Conservation (phyloP, 2,113 vertebrate genomes). For the Hymenochirus boettgeri region DNA sequence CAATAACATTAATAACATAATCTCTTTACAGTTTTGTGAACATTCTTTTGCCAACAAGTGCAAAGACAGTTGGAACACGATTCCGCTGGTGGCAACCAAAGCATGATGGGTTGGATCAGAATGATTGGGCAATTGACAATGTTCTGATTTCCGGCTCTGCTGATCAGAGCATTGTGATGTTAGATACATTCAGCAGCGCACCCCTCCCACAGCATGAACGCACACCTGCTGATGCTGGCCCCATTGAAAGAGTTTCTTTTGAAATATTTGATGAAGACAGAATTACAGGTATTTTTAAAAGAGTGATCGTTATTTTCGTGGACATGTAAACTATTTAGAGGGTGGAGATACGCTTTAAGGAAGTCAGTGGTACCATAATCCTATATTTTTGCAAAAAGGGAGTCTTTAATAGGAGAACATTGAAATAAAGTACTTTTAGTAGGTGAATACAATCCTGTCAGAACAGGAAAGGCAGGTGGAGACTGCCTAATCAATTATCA, state of each 20-base stretch:
- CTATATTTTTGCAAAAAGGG: too few species aligned
- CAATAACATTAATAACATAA: not conserved
- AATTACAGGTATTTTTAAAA: constrained; percentile 66
- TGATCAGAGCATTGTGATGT: constrained; percentile 77
- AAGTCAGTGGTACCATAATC: too few species aligned
- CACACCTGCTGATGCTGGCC: constrained; percentile 76
- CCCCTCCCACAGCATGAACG: constrained; percentile 86
- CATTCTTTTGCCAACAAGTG: constrained; percentile 85
- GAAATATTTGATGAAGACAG: constrained; percentile 68
- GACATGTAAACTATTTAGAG: too few species aligned
- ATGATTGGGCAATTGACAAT: constrained; percentile 94
- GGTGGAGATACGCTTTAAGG: too few species aligned
- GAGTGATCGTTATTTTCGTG: too few species aligned
- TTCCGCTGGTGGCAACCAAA: constrained; percentile 98
- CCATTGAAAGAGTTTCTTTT: constrained; percentile 66
- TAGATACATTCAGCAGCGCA: constrained; percentile 88
- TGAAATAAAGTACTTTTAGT: too few species aligned
- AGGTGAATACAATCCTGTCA: too few species aligned
- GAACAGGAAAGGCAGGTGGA: too few species aligned
- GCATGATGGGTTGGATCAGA: constrained; percentile 86
- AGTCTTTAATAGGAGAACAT: too few species aligned
- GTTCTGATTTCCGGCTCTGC: constrained; percentile 90
- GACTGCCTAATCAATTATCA: too few species aligned
- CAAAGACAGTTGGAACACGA: constrained; percentile 79
- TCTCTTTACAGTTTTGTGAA: constrained; percentile 82